Evolutionary conservation across 2,888 invertebrate genomes (phyloP), one percentile per base, ranked within the genome.

Genomic region (Ochropacha duplaris): DNA sequence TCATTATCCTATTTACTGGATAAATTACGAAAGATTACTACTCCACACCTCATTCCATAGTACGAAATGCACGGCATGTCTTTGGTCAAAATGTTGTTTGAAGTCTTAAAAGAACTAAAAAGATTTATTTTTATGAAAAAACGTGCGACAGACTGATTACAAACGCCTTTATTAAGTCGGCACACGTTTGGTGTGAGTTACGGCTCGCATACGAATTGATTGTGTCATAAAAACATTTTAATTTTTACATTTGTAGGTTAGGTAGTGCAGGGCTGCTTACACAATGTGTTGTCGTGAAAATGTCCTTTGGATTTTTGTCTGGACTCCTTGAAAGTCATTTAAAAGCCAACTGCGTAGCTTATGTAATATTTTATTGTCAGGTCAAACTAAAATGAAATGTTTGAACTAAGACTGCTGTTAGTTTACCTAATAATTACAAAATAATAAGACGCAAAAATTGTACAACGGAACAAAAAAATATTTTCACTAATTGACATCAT

Each of bases 71-170:
- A 65, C 68, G 57, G 59, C 71, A 72, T 70, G 72, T 65, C 50
- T 56, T 64, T 66, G 67, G 68, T 68, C 74, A 71, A 68, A 74
- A 73, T 71, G 65, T 68, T 74, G 64, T 61, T 60, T 60, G 64
- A 54, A 58, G 57, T 72, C 78, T 66, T 78, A 74, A 64, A 80
- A 64, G 79, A 79, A 69, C 69, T 70, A 69, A 77, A 76, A 71
- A 77, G 65, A 79, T 76, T 73, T 74, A 72, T 73, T 74, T 74
- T 68, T 64, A 65, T 70, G 65, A 60, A 76, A 78, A 78, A 72
- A 65, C 68, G 62, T 64, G 70, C 58, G 60, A 70, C 70, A 71
- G 55, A 59, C 74, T 72, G 83, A 81, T 84, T 84, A 81, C 77
- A 75, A 79, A 79, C 69, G 68, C 56, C 65, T 72, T 71, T 68